Percentiles rank a stretch among this genome's conserved stretches.
These are phyloP conservation scores for Drosophila pullipes DNA, from an alignment of 2,888 invertebrate genomes.

Conservation along the genomic window DNA sequence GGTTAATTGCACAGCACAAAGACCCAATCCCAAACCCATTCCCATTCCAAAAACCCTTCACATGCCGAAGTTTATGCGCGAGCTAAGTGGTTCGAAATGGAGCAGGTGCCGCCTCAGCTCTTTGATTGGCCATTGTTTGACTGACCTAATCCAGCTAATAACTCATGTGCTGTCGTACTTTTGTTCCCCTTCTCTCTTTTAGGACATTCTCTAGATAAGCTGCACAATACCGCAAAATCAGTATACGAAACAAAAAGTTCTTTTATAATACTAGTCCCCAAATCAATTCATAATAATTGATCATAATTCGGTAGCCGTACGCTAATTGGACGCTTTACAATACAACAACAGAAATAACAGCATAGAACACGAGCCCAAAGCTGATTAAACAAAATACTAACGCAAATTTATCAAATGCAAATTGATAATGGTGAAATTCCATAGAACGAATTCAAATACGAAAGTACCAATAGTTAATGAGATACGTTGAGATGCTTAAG, in stretches of 20 bases:
- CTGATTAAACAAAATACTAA: slow-evolving; percentile 64
- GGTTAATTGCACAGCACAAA: slow-evolving; percentile 52
- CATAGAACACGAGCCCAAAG: slow-evolving; percentile 15
- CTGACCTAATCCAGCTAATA: slow-evolving; percentile 43
- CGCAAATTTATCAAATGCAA: slow-evolving; percentile 82
- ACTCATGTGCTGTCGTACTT: slow-evolving; percentile 33
- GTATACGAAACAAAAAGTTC: background rate
- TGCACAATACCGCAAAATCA: slow-evolving; percentile 52
- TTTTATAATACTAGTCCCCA: slow-evolving; percentile 13
- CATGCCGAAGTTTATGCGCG: slow-evolving; percentile 48
- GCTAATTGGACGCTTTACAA: slow-evolving; percentile 82
- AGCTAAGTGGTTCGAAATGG: slow-evolving; percentile 47
- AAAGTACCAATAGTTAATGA: slow-evolving; percentile 5
- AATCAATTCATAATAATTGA: slow-evolving; percentile 67
- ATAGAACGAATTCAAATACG: slow-evolving; percentile 22
- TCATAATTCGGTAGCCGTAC: slow-evolving; percentile 75
- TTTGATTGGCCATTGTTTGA: slow-evolving; percentile 56
- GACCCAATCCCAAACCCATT: background rate
- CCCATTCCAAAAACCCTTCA: slow-evolving; percentile 11
- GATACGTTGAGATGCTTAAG: slow-evolving; percentile 4
- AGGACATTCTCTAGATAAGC: slow-evolving; percentile 24
- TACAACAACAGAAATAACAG: slow-evolving; percentile 64
- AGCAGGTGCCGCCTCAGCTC: slow-evolving; percentile 30
- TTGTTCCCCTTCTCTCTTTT: background rate
- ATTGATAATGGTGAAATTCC: slow-evolving; percentile 60